These are phyloP conservation scores for Parapsyche elsis DNA, from an alignment of 1,140 invertebrate species.

Conservation along the genomic window DNA sequence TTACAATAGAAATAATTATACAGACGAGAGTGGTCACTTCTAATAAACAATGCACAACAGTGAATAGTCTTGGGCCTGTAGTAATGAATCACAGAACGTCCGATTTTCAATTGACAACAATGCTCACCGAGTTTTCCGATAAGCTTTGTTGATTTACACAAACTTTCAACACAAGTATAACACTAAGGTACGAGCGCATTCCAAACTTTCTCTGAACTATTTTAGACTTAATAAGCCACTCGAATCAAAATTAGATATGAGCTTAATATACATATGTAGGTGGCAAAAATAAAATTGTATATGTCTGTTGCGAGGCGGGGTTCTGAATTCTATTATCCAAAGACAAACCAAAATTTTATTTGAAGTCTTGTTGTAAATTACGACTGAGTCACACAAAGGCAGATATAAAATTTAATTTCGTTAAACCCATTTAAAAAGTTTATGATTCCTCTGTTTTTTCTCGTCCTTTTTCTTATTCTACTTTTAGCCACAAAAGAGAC, in stretches of 20 bases:
- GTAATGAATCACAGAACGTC: slow-evolving; percentile 13
- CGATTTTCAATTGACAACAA: slow-evolving; percentile 33
- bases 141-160: slow-evolving; percentile 26
- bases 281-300: neutral
- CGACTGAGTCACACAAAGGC: neutral
- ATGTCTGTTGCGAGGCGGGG: neutral
- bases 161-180: neutral
- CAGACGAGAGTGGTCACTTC: neutral
- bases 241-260: too few relatives aligned
- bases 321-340: neutral
- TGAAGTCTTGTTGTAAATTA: neutral
- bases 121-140: slow-evolving; percentile 17
- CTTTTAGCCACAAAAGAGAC: too few relatives aligned
- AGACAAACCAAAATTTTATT: neutral
- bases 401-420: slow-evolving; percentile 6
- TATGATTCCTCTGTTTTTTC: too few relatives aligned
- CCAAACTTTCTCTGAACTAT: neutral
- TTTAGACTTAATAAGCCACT: neutral
- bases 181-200: neutral
- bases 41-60: neutral
- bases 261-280: too few relatives aligned
- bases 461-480: too few relatives aligned
- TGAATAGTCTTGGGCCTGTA: neutral
- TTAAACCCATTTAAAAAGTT: neutral
- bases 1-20: neutral